These are phyloP conservation scores for Physella acuta DNA, from an alignment of 1,140 invertebrate genomes.

Conservation along the genomic window DNA sequence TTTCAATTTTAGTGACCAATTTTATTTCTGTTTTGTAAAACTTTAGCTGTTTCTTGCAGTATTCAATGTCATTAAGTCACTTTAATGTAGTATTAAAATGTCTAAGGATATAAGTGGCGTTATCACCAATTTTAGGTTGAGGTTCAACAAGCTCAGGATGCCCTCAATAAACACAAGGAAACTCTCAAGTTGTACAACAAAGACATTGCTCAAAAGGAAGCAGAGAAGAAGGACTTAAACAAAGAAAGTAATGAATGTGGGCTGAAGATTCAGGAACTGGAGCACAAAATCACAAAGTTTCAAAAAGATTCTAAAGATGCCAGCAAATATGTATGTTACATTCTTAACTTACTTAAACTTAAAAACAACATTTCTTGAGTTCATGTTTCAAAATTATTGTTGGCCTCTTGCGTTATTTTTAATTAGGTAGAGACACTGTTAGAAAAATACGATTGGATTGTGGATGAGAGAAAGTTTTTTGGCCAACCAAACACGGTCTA, in stretches of 20 bases:
- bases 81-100: too few species aligned
- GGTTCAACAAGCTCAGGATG: constrained; percentile 61
- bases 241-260: constrained; percentile 69
- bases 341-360: background rate
- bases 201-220: constrained; percentile 70
- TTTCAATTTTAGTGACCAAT: too few species aligned
- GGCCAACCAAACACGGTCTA: constrained; percentile 69
- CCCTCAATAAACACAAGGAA: constrained; percentile 76
- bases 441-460: constrained; percentile 75
- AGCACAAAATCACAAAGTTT: constrained; percentile 66
- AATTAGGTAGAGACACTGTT: constrained; percentile 63
- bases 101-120: too few species aligned
- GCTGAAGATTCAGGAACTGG: constrained; percentile 77
- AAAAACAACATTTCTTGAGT: background rate
- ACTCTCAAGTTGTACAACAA: constrained; percentile 74
- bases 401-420: too few species aligned
- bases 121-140: constrained; percentile 51
- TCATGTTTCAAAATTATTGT: too few species aligned
- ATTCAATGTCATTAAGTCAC: too few species aligned
- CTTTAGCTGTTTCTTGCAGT: too few species aligned
- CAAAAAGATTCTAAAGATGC: constrained; percentile 62
- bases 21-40: too few species aligned
- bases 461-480: constrained; percentile 77
- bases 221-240: constrained; percentile 71
- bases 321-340: constrained; percentile 55